These are phyloP conservation scores for Cecidostiba fungosa DNA, from an alignment of 2,888 invertebrate species.

Conservation along the genomic window DNA sequence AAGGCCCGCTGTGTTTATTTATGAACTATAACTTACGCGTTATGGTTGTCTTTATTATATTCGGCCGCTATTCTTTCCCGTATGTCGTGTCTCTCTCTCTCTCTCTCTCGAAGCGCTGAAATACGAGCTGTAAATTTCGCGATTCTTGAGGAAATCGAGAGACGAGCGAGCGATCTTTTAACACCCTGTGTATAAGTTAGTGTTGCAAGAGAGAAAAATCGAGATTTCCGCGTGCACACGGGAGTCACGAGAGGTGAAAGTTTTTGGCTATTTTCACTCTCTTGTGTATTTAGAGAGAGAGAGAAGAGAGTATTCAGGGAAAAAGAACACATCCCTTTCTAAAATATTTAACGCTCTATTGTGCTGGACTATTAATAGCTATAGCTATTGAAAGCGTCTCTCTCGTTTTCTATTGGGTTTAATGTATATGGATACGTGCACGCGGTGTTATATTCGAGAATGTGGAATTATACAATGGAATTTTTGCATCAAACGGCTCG, in stretches of 20 bases:
- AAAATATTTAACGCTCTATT: slow-evolving; percentile 36
- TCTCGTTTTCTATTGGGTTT: background rate
- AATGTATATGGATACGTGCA: too few species aligned
- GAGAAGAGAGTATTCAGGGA: background rate
- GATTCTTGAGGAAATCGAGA: slow-evolving; percentile 28
- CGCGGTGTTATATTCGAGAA: background rate
- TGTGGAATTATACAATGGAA: background rate
- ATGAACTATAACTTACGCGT: slow-evolving; percentile 60
- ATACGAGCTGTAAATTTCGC: slow-evolving; percentile 41
- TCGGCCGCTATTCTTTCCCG: slow-evolving; percentile 1
- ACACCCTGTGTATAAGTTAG: background rate
- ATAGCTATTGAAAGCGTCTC: background rate
- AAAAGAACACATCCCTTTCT: slow-evolving; percentile 28
- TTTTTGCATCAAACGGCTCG: background rate
- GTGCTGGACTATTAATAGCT: slow-evolving; percentile 24
- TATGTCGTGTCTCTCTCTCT: slow-evolving; percentile 8
- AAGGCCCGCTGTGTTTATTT: slow-evolving; percentile 60
- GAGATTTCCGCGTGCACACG: background rate
- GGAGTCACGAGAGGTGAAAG: slow-evolving; percentile 44
- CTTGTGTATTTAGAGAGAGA: background rate
- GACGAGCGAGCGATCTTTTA: background rate
- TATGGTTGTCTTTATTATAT: slow-evolving; percentile 62
- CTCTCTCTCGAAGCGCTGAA: background rate
- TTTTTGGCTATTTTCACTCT: slow-evolving; percentile 37
- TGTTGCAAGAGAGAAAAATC: background rate